Percentiles rank a stretch among this genome's conserved stretches.
These are phyloP conservation scores for Pimpla rufipes DNA, from an alignment of 2,888 invertebrate genomes.

Conservation along the genomic window DNA sequence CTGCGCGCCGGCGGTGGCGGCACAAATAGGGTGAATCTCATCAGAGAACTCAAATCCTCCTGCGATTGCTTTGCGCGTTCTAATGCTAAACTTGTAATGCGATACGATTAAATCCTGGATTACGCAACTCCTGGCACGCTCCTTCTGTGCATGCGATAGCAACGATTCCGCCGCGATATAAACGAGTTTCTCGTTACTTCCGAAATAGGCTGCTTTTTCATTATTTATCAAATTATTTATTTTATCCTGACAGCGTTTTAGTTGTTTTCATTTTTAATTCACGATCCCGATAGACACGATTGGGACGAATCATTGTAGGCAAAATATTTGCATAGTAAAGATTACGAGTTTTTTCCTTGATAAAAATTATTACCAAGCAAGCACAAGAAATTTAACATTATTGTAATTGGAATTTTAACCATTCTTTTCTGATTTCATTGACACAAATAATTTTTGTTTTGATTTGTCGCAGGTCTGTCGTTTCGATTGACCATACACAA, in stretches of 20 bases:
- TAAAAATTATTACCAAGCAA: no score
- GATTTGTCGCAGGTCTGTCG: no score
- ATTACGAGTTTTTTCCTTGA: no score
- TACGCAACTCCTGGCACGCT: conserved; percentile 59
- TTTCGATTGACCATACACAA: no score
- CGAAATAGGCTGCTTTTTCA: background rate
- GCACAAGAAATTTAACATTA: no score
- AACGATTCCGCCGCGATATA: background rate
- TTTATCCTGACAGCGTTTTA: background rate
- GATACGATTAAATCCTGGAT: conserved; percentile 62
- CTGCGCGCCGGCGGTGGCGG: conserved; percentile 33
- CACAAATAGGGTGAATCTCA: conserved; percentile 64
- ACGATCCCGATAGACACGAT: no score
- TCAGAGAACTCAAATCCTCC: conserved; percentile 70
- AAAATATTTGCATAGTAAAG: no score
- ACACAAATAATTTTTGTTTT: no score
- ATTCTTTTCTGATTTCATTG: no score
- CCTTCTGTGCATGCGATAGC: background rate
- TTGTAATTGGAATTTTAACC: no score
- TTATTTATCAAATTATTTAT: background rate
- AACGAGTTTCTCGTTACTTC: background rate
- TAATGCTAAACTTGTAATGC: conserved; percentile 55
- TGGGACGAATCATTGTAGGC: no score
- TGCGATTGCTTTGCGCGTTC: conserved; percentile 64
- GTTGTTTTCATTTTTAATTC: background rate